Evolutionary conservation across 1,140 invertebrate species (phyloP).

Genomic region (Coenobita brevimanus): DNA sequence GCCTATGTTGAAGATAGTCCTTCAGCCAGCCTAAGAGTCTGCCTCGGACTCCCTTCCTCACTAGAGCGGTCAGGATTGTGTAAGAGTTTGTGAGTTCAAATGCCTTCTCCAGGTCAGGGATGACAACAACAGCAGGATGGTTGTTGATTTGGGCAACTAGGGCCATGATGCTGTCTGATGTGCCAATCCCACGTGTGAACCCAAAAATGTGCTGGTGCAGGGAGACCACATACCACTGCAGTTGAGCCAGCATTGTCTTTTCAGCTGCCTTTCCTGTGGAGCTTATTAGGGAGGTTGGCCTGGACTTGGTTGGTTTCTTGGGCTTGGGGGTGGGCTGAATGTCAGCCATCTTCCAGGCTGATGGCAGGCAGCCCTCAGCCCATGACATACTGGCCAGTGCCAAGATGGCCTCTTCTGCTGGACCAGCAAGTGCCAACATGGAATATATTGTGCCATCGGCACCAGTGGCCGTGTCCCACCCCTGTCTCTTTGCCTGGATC

Average conservation of each 20-base stretch:
- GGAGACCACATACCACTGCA: not conserved
- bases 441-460: not conserved
- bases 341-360: not conserved
- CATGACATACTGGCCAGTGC: not conserved
- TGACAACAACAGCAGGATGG: not conserved
- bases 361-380: not conserved
- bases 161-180: not conserved
- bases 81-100: not conserved
- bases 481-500: too few relatives aligned
- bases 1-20: not conserved
- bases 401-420: not conserved
- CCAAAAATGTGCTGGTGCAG: too few relatives aligned
- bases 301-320: not conserved
- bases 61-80: not conserved
- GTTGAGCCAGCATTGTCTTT: not conserved
- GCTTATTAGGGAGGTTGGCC: conserved; percentile 16
- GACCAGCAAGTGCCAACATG: not conserved
- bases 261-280: not conserved
- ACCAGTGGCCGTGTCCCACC: conserved; percentile 1
- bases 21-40: not conserved
- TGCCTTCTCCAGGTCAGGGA: too few relatives aligned
- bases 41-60: not conserved
- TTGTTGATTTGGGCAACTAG: not conserved
- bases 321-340: not conserved
- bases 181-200: too few relatives aligned